These are phyloP conservation scores for Silurus meridionalis DNA, from an alignment of 2,113 vertebrate species.

Conservation along the genomic window DNA sequence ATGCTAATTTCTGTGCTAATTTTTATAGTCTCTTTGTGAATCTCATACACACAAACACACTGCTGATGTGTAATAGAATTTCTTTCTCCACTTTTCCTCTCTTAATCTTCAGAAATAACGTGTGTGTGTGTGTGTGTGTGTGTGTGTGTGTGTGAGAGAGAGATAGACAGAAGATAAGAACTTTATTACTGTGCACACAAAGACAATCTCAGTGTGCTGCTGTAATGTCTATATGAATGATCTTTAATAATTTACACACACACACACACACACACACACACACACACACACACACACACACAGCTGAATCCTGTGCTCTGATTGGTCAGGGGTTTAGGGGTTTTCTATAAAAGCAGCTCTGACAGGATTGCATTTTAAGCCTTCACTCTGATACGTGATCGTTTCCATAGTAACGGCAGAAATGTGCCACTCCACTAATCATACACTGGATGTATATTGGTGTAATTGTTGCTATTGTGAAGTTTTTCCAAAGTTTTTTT, in stretches of 20 bases:
- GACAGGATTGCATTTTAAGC: not conserved
- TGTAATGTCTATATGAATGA: not conserved
- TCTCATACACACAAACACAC: not conserved
- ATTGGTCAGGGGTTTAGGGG: not conserved
- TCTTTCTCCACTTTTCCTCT: not conserved
- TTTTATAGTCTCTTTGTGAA: constrained; percentile 3
- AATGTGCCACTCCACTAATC: no score
- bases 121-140: not conserved
- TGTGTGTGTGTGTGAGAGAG: not conserved
- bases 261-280: no score
- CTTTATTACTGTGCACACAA: not conserved
- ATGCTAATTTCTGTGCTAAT: not conserved
- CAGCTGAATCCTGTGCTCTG: not conserved
- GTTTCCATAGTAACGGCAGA: no score
- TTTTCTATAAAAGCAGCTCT: not conserved
- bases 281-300: no score
- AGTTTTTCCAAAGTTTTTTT: not conserved
- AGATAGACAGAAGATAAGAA: not conserved
- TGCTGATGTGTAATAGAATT: constrained; percentile 19
- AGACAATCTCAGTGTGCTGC: not conserved
- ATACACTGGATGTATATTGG: not conserved
- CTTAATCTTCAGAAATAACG: not conserved
- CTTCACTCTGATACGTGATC: no score
- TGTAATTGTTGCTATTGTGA: not conserved
- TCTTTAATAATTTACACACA: not conserved